phyloP scores from a whole-genome alignment of 2,888 invertebrate genomes.

The Agonopterix subpropinquella region DNA sequence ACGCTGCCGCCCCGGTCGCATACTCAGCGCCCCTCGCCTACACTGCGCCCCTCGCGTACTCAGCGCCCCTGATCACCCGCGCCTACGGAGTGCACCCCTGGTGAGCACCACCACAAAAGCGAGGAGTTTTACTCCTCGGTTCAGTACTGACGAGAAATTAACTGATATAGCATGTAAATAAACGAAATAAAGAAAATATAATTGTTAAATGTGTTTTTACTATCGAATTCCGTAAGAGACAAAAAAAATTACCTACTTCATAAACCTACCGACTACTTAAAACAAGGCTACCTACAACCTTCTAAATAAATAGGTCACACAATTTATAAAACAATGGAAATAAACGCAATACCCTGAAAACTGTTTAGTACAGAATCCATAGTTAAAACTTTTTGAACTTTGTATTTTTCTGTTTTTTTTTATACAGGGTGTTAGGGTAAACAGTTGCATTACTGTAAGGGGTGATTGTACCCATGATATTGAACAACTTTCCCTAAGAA shows the following conservation, averaged over 20 bases:
- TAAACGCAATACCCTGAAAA: too few species aligned
- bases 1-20: constrained; percentile 32
- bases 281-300: background rate
- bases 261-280: background rate
- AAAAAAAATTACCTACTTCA: constrained; percentile 1
- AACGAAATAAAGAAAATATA: constrained; percentile 18
- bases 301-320: too few species aligned
- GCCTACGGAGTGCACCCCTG: constrained; percentile 54
- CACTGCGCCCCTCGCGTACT: constrained; percentile 24
- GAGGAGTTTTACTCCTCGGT: constrained; percentile 36
- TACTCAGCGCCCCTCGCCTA: constrained; percentile 39
- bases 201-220: too few species aligned
- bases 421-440: too few species aligned
- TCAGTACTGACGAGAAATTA: constrained; percentile 45
- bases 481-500: too few species aligned
- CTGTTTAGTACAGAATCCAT: too few species aligned
- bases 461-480: too few species aligned
- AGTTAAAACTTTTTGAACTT: too few species aligned
- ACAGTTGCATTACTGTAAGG: too few species aligned
- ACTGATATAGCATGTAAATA: constrained; percentile 36
- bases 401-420: too few species aligned
- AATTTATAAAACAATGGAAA: too few species aligned
- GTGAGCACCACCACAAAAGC: constrained; percentile 44
- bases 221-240: constrained; percentile 3
- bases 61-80: constrained; percentile 40